Percentiles rank a stretch among this genome's conserved stretches.
These are phyloP conservation scores for Andrena fulva DNA, from an alignment of 2,888 invertebrate genomes.

Conservation along the genomic window DNA sequence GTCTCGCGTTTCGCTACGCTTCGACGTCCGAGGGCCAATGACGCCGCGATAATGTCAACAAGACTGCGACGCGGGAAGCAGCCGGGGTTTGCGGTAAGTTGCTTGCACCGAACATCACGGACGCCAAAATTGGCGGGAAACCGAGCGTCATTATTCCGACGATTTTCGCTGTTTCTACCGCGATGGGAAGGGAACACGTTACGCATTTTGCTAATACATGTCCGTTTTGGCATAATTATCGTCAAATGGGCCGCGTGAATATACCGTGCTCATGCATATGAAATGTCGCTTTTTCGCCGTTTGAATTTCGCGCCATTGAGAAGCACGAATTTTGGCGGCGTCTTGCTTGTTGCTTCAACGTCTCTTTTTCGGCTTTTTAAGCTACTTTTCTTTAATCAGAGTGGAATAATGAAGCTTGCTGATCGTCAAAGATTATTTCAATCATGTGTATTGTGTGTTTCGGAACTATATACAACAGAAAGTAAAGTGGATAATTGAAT, in stretches of 20 bases:
- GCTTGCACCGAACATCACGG: not conserved
- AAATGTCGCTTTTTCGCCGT: not conserved
- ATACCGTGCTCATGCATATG: not conserved
- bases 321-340: not conserved
- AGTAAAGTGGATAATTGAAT: not conserved
- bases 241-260: not conserved
- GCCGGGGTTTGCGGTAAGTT: not conserved
- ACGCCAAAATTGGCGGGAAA: not conserved
- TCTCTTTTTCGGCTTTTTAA: not conserved
- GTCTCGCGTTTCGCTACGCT: not conserved
- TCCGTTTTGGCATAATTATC: not conserved
- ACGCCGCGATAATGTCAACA: constrained; percentile 5
- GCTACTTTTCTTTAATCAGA: not conserved
- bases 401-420: not conserved
- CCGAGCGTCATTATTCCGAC: not conserved
- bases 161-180: not conserved
- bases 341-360: not conserved
- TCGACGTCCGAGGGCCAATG: not conserved
- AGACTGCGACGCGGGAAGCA: constrained; percentile 17
- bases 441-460: not conserved
- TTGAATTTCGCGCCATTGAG: not conserved
- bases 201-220: not conserved
- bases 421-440: not conserved
- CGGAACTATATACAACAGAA: not conserved
- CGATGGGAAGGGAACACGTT: not conserved